phyloP scores from a whole-genome alignment of 2,113 vertebrate species.

The Rhynchomys soricoides region DNA sequence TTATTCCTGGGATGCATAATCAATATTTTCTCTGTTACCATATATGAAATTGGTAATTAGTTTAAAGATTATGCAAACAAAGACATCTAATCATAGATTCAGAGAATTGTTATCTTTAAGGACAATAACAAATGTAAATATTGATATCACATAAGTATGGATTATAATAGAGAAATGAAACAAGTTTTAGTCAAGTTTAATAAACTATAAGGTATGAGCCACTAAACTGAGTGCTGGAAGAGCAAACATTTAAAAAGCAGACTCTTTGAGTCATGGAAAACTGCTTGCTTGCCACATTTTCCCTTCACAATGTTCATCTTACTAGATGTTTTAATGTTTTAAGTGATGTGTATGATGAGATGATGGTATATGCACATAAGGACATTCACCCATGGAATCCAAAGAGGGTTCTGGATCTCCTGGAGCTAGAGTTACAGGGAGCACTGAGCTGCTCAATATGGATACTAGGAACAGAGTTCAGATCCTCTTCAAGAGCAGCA shows the following conservation, averaged over 20 bases:
- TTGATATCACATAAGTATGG: background rate
- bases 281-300: background rate
- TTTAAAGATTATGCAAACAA: constrained; percentile 29
- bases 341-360: background rate
- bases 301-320: background rate
- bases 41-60: background rate
- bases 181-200: background rate
- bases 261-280: background rate
- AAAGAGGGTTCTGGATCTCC: background rate
- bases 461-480: background rate
- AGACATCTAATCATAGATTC: background rate
- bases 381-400: background rate
- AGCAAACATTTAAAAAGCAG: background rate
- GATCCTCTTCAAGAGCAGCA: background rate
- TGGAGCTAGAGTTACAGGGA: background rate
- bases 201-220: background rate
- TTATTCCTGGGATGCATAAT: background rate
- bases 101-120: background rate
- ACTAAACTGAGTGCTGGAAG: background rate
- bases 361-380: background rate
- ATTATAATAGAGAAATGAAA: background rate
- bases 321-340: background rate
- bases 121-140: background rate
- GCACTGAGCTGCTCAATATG: background rate
- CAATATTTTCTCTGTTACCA: constrained; percentile 26